phyloP scores from a whole-genome alignment of 2,797 vertebrate genomes.

The Podarcis siculus region DNA sequence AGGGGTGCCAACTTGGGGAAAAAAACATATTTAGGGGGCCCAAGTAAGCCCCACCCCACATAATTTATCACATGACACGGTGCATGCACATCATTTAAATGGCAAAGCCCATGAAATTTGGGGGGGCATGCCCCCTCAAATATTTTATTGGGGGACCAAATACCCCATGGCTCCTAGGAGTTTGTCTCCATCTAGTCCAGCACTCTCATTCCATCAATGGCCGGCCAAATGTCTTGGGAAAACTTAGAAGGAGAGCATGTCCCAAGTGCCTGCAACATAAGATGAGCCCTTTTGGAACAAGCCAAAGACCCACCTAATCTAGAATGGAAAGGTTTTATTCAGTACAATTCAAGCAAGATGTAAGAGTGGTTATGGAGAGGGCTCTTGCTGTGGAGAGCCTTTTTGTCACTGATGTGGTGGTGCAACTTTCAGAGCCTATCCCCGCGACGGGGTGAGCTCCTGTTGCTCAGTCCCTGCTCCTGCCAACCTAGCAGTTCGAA shows the following conservation, averaged over 20 bases:
- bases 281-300: not conserved
- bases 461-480: too few relatives aligned
- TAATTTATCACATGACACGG: too few relatives aligned
- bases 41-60: too few relatives aligned
- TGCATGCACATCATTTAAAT: too few relatives aligned
- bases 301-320: not conserved
- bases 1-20: too few relatives aligned
- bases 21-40: too few relatives aligned
- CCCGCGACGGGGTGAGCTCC: too few relatives aligned
- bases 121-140: too few relatives aligned
- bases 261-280: not conserved
- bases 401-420: not conserved
- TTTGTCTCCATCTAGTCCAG: not conserved
- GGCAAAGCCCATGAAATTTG: too few relatives aligned
- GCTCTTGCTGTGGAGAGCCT: not conserved
- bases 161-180: too few relatives aligned
- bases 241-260: not conserved
- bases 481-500: too few relatives aligned
- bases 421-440: not conserved
- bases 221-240: not conserved
- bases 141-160: too few relatives aligned
- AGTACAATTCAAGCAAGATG: slow-evolving; percentile 21
- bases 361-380: not conserved
- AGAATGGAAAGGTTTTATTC: slow-evolving; percentile 5
- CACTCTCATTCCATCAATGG: not conserved